Evolutionary conservation across 2,113 vertebrate species (phyloP).

Genomic region (Mixornis gularis): DNA sequence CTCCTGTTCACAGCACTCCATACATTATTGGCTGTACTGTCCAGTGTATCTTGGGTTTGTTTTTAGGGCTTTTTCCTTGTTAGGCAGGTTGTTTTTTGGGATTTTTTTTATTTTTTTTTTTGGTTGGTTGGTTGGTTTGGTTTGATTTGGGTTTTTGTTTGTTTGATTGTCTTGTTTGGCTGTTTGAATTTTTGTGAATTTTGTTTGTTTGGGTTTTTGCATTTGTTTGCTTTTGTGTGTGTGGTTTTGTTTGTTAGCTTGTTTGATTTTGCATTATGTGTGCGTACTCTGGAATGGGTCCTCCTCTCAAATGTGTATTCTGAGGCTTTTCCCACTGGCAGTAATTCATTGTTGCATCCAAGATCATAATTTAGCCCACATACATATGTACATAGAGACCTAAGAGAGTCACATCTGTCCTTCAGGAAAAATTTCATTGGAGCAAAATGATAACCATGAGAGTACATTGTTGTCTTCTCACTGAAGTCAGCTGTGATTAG

Average conservation of each 20-base stretch:
- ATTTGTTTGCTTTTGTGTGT: neutral
- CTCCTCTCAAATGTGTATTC: neutral
- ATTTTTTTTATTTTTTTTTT: neutral
- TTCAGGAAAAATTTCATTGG: slow-evolving; percentile 23
- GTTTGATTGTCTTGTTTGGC: neutral
- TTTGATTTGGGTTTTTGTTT: neutral
- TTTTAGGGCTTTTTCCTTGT: neutral
- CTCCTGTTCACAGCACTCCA: neutral
- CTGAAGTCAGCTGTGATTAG: neutral
- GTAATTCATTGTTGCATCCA: neutral
- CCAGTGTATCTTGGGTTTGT: neutral
- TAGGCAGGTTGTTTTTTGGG: too few species aligned
- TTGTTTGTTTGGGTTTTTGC: neutral
- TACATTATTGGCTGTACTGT: neutral
- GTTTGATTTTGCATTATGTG: neutral
- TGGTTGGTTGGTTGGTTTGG: accelerated
- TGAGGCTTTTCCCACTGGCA: neutral
- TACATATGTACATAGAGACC: neutral
- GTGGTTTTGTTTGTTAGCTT: neutral
- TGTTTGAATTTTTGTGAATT: neutral
- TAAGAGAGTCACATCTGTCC: neutral
- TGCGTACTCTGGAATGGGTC: neutral
- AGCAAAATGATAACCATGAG: neutral
- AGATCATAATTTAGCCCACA: neutral
- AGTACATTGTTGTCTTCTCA: neutral